Conservation (phyloP, 2,888 invertebrate genomes). For the Leptopilina myrica region DNA sequence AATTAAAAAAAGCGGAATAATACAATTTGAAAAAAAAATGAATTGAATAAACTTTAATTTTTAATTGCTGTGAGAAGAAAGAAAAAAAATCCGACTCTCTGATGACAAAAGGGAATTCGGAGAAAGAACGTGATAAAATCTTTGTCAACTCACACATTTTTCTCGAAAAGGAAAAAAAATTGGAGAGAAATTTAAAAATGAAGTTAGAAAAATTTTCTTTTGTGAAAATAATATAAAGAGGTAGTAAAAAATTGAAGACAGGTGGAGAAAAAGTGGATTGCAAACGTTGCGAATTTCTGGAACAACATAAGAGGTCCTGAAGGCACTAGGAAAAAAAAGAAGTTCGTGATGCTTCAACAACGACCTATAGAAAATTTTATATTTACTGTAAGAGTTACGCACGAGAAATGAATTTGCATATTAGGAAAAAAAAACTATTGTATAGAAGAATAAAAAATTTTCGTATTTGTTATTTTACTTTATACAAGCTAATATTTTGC, state of each 20-base stretch:
- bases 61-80: no score
- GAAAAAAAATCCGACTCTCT: no score
- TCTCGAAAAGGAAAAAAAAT: not conserved
- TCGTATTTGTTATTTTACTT: not conserved
- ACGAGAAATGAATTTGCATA: constrained; percentile 11
- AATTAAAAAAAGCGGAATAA: not conserved
- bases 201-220: not conserved
- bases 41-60: no score
- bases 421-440: not conserved
- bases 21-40: not conserved
- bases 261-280: not conserved
- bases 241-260: not conserved
- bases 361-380: not conserved
- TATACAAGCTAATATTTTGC: not conserved
- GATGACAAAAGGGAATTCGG: no score
- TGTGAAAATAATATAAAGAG: not conserved
- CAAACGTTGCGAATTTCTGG: constrained; percentile 9
- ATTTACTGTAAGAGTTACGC: not conserved
- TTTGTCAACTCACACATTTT: no score
- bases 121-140: no score
- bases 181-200: not conserved
- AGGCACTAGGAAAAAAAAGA: not conserved
- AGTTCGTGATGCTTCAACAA: not conserved
- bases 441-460: not conserved
- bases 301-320: constrained; percentile 8